These are phyloP conservation scores for Mirza zaza DNA, from an alignment of 2,113 vertebrate species.

Conservation along the genomic window DNA sequence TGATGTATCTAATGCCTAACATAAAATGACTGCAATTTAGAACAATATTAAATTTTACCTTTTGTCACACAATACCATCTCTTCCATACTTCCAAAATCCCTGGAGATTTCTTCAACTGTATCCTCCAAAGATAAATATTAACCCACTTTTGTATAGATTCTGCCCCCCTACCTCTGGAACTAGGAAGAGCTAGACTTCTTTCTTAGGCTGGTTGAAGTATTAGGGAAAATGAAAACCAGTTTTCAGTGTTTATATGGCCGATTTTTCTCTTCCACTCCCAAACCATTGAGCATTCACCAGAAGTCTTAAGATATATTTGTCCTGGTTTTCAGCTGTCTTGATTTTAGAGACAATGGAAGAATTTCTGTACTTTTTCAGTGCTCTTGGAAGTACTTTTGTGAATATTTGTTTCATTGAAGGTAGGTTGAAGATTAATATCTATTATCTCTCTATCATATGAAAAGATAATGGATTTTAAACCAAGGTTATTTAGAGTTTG, in stretches of 20 bases:
- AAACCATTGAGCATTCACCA: neutral
- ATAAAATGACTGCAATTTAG: neutral
- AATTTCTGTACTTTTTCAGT: neutral
- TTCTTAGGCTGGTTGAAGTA: neutral
- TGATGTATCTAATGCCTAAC: neutral
- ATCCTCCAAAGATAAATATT: neutral
- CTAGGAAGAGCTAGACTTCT: neutral
- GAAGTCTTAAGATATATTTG: neutral
- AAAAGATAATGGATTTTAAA: neutral
- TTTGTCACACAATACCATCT: neutral
- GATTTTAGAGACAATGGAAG: neutral
- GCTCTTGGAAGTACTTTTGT: neutral
- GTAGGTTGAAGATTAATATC: neutral
- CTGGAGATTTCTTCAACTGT: neutral
- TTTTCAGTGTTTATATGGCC: neutral
- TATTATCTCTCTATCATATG: neutral
- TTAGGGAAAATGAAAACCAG: neutral
- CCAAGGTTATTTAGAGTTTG: neutral
- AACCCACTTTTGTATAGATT: neutral
- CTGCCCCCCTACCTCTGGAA: neutral
- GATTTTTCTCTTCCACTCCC: neutral
- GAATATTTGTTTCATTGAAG: neutral
- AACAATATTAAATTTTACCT: neutral
- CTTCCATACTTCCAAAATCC: neutral
- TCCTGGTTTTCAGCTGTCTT: neutral